A percentile compares a stretch with the other conserved stretches of the same genome.
Conservation (phyloP, 2,888 invertebrate genomes). For the Siphonodentalium dalli region DNA sequence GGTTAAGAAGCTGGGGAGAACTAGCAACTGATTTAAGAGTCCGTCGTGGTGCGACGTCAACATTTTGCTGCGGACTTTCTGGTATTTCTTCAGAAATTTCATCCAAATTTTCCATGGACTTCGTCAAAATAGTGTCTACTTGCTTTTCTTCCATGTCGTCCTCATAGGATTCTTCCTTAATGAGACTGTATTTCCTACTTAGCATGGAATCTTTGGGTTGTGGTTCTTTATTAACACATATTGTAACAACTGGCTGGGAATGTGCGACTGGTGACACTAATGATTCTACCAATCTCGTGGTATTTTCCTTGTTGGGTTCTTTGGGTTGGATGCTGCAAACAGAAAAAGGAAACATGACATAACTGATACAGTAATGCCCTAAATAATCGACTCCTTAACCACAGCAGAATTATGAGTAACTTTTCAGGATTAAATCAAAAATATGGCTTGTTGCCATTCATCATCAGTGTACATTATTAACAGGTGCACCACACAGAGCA, state of each 20-base stretch:
- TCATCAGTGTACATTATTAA: no score
- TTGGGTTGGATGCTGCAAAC: slow-evolving; percentile 35
- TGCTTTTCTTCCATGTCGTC: slow-evolving; percentile 38
- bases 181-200: slow-evolving; percentile 92
- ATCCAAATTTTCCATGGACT: slow-evolving; percentile 45
- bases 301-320: slow-evolving; percentile 34
- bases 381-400: no score
- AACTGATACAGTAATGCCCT: no score
- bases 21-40: slow-evolving; percentile 66
- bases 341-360: neutral
- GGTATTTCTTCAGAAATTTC: slow-evolving; percentile 21
- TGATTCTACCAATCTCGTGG: slow-evolving; percentile 46
- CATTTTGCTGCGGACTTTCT: slow-evolving; percentile 29
- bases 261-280: slow-evolving; percentile 59
- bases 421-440: no score
- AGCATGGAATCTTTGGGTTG: no score
- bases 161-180: slow-evolving; percentile 82
- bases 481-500: no score
- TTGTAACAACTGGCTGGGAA: no score
- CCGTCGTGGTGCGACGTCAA: slow-evolving; percentile 51
- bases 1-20: slow-evolving; percentile 71
- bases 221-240: no score
- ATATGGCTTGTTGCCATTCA: no score
- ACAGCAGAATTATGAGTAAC: no score
- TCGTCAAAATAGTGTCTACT: slow-evolving; percentile 40